Percentiles rank a stretch among this genome's conserved stretches.
phyloP scores from a whole-genome alignment of 2,113 vertebrate genomes.

The Hylia prasina region DNA sequence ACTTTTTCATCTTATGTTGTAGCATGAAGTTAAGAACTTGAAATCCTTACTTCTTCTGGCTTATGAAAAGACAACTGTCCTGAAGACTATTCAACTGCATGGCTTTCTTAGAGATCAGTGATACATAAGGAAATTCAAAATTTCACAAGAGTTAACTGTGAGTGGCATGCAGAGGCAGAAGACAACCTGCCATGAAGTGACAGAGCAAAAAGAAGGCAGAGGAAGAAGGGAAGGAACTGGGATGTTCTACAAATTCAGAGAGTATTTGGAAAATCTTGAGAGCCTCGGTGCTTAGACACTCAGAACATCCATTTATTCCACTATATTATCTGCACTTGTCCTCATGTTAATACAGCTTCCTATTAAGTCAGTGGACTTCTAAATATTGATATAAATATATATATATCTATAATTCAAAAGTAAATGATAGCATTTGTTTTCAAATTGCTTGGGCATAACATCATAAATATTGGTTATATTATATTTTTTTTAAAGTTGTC shows the following conservation, averaged over 20 bases:
- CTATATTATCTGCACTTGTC: neutral
- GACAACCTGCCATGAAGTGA: neutral
- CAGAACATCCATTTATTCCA: neutral
- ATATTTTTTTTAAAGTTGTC: neutral
- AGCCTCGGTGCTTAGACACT: neutral
- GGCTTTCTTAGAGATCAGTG: neutral
- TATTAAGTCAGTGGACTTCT: neutral
- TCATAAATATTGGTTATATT: neutral
- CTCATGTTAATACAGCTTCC: neutral
- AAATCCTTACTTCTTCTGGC: neutral
- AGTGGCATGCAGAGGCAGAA: neutral
- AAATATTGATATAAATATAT: neutral
- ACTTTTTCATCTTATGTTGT: neutral
- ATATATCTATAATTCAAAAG: neutral
- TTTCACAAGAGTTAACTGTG: neutral
- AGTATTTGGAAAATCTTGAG: neutral
- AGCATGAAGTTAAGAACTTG: neutral
- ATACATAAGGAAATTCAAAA: neutral
- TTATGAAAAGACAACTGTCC: neutral
- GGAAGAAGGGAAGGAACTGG: neutral
- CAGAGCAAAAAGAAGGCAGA: neutral
- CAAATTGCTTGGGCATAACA: neutral
- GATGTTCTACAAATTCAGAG: neutral
- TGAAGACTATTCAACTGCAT: neutral
- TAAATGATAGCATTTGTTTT: constrained; percentile 27